These are phyloP conservation scores for Tolmerus cingulatus DNA, from an alignment of 2,888 invertebrate species.

Conservation along the genomic window DNA sequence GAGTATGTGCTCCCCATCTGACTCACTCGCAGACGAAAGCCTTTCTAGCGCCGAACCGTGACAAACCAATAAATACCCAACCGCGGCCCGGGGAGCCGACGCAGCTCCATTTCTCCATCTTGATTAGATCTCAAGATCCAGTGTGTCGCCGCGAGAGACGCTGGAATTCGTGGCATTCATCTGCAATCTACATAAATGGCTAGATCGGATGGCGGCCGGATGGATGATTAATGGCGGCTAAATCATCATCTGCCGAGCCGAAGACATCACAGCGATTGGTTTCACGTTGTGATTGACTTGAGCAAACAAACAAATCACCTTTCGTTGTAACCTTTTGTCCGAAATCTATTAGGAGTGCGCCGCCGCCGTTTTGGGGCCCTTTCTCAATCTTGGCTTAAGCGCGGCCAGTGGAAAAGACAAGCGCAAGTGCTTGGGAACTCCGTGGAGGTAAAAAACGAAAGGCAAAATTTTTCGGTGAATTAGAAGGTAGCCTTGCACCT, in stretches of 20 bases:
- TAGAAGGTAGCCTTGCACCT: slow-evolving; percentile 33
- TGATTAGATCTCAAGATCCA: slow-evolving; percentile 3
- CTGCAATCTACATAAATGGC: slow-evolving; percentile 32
- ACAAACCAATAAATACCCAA: slow-evolving; percentile 9
- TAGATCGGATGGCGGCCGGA: slow-evolving; percentile 7
- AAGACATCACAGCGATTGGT: slow-evolving; percentile 21
- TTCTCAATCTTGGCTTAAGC: not conserved
- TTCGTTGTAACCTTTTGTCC: slow-evolving; percentile 27
- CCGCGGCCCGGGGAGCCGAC: not conserved
- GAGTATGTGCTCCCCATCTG: not conserved
- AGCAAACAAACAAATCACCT: slow-evolving; percentile 39
- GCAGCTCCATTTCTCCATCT: not conserved
- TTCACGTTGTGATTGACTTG: slow-evolving; percentile 37
- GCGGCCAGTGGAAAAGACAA: not conserved
- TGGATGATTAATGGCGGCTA: slow-evolving; percentile 29
- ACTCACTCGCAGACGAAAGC: not conserved
- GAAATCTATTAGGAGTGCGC: slow-evolving; percentile 27
- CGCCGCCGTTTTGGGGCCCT: slow-evolving; percentile 3
- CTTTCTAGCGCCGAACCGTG: not conserved
- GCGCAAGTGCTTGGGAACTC: not conserved
- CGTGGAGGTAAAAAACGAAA: not conserved
- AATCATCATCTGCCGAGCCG: slow-evolving; percentile 33
- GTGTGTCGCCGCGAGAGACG: not conserved
- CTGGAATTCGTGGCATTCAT: slow-evolving; percentile 31
- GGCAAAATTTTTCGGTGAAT: slow-evolving; percentile 5